These are phyloP conservation scores for Sebastes umbrosus DNA, from an alignment of 2,797 vertebrate species.

Conservation along the genomic window DNA sequence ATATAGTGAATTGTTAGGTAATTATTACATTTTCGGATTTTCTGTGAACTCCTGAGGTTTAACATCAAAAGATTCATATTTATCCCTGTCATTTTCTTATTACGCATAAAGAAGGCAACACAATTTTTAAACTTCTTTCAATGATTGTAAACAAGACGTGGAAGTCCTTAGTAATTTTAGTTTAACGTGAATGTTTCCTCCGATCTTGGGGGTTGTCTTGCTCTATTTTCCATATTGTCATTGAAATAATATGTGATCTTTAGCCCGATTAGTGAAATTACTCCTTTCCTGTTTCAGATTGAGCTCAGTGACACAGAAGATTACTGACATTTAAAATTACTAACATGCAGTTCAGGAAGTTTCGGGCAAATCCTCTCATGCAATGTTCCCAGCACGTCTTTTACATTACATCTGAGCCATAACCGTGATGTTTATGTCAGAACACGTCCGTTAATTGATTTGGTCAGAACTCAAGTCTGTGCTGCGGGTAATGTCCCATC, in stretches of 20 bases:
- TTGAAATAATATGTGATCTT: slow-evolving; percentile 67
- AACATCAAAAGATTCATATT: neutral
- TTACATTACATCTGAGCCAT: slow-evolving; percentile 21
- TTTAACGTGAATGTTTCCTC: slow-evolving; percentile 7
- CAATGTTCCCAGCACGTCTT: slow-evolving; percentile 4
- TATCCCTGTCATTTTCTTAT: neutral
- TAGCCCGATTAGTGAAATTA: slow-evolving; percentile 57
- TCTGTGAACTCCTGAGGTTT: neutral
- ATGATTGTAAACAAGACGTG: neutral
- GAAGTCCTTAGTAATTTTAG: neutral
- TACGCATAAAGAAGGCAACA: too few species aligned
- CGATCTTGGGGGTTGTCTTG: neutral
- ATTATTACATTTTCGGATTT: neutral
- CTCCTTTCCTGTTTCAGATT: slow-evolving; percentile 60
- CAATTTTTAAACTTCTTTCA: neutral
- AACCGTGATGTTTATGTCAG: slow-evolving; percentile 61
- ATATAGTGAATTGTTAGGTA: neutral
- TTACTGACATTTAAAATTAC: slow-evolving; percentile 68
- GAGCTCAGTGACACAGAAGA: slow-evolving; percentile 44
- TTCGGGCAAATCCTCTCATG: slow-evolving; percentile 17
- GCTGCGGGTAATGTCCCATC: slow-evolving; percentile 62
- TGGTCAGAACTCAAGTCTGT: slow-evolving; percentile 37
- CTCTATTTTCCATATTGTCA: slow-evolving; percentile 49
- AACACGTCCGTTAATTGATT: slow-evolving; percentile 70
- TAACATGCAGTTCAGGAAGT: slow-evolving; percentile 37